phyloP scores from a whole-genome alignment of 2,113 vertebrate genomes.

The Elachura formosa region DNA sequence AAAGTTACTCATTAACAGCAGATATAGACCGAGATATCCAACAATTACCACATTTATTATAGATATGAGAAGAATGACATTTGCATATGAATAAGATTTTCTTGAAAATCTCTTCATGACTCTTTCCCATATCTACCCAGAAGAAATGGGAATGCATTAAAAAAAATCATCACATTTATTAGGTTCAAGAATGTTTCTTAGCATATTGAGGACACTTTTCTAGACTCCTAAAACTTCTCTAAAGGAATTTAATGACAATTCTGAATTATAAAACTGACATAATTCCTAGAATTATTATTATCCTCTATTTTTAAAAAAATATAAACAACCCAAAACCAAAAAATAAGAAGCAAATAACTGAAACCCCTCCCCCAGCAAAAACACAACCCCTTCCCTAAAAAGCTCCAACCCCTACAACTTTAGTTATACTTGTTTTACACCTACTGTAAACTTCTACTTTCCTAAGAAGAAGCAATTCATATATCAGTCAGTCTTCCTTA shows the following conservation, averaged over 20 bases:
- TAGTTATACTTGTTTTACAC: background rate
- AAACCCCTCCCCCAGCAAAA: fast-evolving
- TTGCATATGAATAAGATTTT: background rate
- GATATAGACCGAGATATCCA: background rate
- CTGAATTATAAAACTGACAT: background rate
- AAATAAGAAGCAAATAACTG: background rate
- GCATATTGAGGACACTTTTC: background rate
- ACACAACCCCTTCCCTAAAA: background rate
- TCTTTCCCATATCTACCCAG: background rate
- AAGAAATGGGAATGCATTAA: background rate
- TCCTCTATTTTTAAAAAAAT: background rate
- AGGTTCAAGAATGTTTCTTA: background rate
- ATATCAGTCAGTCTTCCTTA: background rate
- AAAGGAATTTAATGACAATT: background rate
- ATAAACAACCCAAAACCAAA: background rate
- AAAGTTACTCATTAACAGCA: background rate
- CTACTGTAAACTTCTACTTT: too few species aligned
- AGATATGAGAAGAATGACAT: background rate
- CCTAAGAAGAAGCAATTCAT: background rate
- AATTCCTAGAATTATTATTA: background rate
- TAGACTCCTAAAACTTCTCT: background rate
- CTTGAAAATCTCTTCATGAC: background rate
- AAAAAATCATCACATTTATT: background rate
- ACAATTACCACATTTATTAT: background rate
- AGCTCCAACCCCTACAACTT: background rate